Evolutionary conservation across 2,797 vertebrate species (phyloP), one percentile per base, ranked within the genome.

Genomic region (Coranthus polyacanthus): DNA sequence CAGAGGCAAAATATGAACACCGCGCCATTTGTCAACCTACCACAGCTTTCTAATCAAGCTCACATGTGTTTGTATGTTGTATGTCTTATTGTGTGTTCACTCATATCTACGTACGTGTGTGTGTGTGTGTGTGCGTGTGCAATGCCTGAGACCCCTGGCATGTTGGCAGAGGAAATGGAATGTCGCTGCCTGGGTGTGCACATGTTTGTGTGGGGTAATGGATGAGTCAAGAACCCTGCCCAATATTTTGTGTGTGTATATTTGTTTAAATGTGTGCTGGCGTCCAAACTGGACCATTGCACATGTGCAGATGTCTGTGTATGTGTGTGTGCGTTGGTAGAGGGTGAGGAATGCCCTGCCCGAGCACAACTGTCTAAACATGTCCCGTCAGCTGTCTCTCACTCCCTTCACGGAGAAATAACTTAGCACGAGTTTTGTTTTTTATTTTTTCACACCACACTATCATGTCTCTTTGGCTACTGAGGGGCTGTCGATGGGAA

Each of bases 331-430:
- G 41, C 5, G 15, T 56, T 54, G 50, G 77, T 62, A 38, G 51
- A 67, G 69, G 60, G 58, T 47, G 36, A 76, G 62, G 83, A 88
- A 88, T 89, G 85, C 88, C 89, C 81, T 85, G 75, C 78, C 69
- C 52, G 26, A 65, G 56, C 68, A 66, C 86, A 90, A 92, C 90
- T 89, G 94, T 91, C 89, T 72, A 89, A 92, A 93, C 92, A 92
- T 17, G 89, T 52, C 89, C 75, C 79, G 55, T 94, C 96, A 95
- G 94, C 95, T 96, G 95, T 86, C 84, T 68, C 87, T 75, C 82
- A 80, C 76, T 86, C 82, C 83, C 84, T 81, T 87, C 71, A 43
- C 46, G 61, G 76, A 88, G 59, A 87, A 82, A 91, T 89, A 87
- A 88, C 88, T 91, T 67, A 71, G 70, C 74, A 74, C 75, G 88